Conservation (phyloP, 2,113 vertebrate genomes). For the Cinclus cinclus region DNA sequence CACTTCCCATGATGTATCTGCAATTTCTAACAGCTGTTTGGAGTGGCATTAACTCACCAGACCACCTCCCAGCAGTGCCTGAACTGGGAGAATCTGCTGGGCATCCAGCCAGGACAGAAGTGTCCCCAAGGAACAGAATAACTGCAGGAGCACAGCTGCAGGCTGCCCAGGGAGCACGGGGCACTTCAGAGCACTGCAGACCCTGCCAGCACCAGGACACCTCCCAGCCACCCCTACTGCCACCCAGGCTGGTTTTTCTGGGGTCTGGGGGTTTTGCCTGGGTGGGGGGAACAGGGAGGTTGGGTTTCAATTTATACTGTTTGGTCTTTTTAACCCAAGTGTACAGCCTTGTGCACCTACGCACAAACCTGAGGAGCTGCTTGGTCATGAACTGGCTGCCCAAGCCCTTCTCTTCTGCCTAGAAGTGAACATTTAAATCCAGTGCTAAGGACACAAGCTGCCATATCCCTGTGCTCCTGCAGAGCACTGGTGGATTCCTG, state of each 20-base stretch:
- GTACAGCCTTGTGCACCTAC: background rate
- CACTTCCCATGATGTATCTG: background rate
- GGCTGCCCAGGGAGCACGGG: background rate
- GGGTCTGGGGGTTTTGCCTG: fast-evolving
- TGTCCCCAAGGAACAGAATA: fast-evolving
- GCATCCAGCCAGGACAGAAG: background rate
- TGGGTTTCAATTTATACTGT: background rate
- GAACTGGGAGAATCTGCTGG: background rate
- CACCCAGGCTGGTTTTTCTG: fast-evolving
- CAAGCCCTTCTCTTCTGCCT: background rate
- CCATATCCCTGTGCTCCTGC: background rate
- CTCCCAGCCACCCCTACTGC: background rate
- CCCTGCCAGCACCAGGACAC: background rate
- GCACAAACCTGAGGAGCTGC: background rate
- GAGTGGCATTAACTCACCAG: background rate
- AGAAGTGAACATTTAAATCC: background rate
- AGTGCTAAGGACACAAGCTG: fast-evolving
- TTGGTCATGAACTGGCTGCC: background rate
- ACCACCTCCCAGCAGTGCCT: background rate
- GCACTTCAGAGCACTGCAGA: fast-evolving
- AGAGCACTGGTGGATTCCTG: background rate
- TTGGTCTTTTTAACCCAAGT: background rate
- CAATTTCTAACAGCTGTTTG: background rate
- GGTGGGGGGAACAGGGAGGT: background rate
- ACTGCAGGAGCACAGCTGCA: no score